These are phyloP conservation scores for Malacoraja senta DNA, from an alignment of 2,797 vertebrate species.

Conservation along the genomic window DNA sequence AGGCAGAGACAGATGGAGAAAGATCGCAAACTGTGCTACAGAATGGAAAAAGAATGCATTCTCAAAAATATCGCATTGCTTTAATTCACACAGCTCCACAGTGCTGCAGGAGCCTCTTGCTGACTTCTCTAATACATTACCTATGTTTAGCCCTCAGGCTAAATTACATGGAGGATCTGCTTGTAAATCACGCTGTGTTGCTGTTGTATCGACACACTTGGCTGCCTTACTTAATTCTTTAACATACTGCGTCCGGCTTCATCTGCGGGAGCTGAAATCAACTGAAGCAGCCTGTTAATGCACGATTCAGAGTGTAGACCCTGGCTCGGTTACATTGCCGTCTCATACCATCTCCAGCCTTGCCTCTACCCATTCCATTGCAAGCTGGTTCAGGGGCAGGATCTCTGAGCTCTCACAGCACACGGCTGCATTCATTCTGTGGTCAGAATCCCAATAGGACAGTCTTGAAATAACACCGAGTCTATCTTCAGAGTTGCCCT, in stretches of 20 bases:
- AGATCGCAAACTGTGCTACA: constrained; percentile 9
- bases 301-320: not conserved
- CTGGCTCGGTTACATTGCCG: not conserved
- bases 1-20: constrained; percentile 18
- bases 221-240: constrained; percentile 21
- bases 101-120: constrained; percentile 5
- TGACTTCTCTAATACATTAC: constrained; percentile 31
- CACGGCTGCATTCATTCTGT: not conserved
- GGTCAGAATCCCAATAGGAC: not conserved
- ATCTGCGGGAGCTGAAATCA: constrained; percentile 1
- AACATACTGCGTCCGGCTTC: not conserved
- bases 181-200: constrained; percentile 19
- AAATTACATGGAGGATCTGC: not conserved
- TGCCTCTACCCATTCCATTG: not conserved
- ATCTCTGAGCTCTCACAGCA: too few relatives aligned
- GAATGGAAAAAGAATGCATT: constrained; percentile 1
- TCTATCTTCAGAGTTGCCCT: not conserved
- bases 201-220: not conserved
- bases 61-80: constrained; percentile 27
- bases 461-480: not conserved
- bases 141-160: constrained; percentile 24
- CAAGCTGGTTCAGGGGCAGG: not conserved
- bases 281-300: not conserved
- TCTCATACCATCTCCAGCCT: not conserved
- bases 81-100: constrained; percentile 18